These are phyloP conservation scores for Pangasianodon hypophthalmus DNA, from an alignment of 2,113 vertebrate species.

Conservation along the genomic window DNA sequence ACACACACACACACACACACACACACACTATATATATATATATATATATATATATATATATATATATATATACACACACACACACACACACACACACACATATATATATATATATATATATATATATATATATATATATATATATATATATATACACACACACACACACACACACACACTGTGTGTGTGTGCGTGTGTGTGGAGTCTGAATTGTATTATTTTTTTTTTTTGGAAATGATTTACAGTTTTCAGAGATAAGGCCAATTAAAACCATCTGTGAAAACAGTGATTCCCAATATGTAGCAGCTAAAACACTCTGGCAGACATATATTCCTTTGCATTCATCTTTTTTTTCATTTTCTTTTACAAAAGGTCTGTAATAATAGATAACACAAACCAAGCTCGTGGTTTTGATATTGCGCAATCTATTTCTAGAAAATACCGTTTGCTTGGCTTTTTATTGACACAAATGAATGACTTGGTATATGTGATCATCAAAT, in stretches of 20 bases:
- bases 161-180: too few relatives aligned
- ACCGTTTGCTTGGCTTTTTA: constrained; percentile 60
- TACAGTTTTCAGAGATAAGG: constrained; percentile 36
- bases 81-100: too few relatives aligned
- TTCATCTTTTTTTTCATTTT: constrained; percentile 27
- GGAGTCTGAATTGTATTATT: not conserved
- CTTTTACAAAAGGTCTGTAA: constrained; percentile 53
- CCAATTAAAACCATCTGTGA: constrained; percentile 55
- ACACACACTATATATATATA: too few relatives aligned
- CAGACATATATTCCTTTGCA: constrained; percentile 52
- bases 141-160: too few relatives aligned
- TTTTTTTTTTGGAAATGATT: not conserved
- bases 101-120: too few relatives aligned
- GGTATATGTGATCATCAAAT: constrained; percentile 43
- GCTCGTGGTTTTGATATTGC: constrained; percentile 48
- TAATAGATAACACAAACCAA: constrained; percentile 59
- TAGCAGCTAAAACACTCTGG: constrained; percentile 49
- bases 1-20: too few relatives aligned
- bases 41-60: not conserved
- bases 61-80: too few relatives aligned
- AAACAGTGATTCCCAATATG: constrained; percentile 45
- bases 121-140: not conserved
- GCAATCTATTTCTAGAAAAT: constrained; percentile 64
- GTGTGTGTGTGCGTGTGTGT: not conserved
- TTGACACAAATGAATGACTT: constrained; percentile 65